Evolutionary conservation across 2,888 invertebrate species (phyloP).

Genomic region (Drepana falcataria): DNA sequence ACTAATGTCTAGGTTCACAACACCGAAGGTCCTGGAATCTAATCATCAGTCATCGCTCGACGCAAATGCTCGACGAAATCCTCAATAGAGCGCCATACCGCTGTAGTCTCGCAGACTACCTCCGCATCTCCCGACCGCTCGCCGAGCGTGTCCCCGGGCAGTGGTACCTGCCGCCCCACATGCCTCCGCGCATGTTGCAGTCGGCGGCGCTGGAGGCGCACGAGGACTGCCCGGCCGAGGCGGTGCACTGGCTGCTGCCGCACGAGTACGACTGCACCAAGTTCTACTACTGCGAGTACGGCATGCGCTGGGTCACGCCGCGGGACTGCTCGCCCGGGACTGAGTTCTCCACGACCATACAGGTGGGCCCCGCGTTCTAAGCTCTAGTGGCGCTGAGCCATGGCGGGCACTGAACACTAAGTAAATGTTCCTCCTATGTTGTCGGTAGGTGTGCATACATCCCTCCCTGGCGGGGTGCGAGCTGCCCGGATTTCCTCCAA

Average conservation of each 20-base stretch:
- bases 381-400: too few relatives aligned
- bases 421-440: too few relatives aligned
- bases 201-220: not conserved
- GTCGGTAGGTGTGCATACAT: constrained; percentile 11
- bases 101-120: too few relatives aligned
- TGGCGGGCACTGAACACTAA: too few relatives aligned
- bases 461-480: constrained; percentile 7
- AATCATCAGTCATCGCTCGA: too few relatives aligned
- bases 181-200: too few relatives aligned
- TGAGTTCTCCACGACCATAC: constrained; percentile 4
- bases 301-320: constrained; percentile 15
- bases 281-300: constrained; percentile 41
- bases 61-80: too few relatives aligned
- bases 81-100: too few relatives aligned
- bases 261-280: constrained; percentile 36
- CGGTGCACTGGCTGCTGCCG: constrained; percentile 53
- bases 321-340: constrained; percentile 21
- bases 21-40: too few relatives aligned
- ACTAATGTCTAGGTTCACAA: too few relatives aligned
- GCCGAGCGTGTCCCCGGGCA: not conserved
- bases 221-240: constrained; percentile 78
- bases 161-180: too few relatives aligned
- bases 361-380: not conserved
- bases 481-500: constrained; percentile 6
- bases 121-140: not conserved